Conservation (phyloP, 2,797 vertebrate species). For the Gorsachius magnificus region DNA sequence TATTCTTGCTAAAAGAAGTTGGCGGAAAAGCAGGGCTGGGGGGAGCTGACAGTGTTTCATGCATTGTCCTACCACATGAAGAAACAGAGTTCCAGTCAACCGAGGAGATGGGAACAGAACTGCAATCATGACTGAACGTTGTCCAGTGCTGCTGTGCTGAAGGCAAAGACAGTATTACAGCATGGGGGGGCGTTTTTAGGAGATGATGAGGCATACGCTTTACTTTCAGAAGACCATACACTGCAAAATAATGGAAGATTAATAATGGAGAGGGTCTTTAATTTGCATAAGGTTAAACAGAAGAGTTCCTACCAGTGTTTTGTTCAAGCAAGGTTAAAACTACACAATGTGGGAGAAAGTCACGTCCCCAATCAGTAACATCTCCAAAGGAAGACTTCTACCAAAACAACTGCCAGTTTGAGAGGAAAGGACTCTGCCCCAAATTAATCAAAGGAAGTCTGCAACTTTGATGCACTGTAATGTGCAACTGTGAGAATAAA, state of each 20-base stretch:
- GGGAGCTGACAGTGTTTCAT: background rate
- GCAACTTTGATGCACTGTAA: constrained; percentile 10
- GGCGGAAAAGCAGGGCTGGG: background rate
- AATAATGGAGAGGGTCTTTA: background rate
- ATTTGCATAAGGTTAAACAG: background rate
- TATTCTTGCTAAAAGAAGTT: background rate
- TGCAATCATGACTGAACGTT: background rate
- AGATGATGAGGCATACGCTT: background rate
- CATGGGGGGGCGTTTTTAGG: background rate
- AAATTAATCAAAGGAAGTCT: background rate
- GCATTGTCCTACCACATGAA: constrained; percentile 31
- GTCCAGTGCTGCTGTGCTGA: background rate
- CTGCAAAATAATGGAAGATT: background rate
- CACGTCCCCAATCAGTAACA: background rate
- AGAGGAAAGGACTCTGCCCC: background rate
- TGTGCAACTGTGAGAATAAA: background rate
- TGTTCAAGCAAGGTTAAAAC: background rate
- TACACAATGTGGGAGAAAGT: background rate
- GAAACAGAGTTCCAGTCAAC: background rate
- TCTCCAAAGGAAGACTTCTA: background rate
- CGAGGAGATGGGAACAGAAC: background rate
- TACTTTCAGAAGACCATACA: background rate
- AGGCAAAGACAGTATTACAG: background rate
- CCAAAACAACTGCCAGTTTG: background rate
- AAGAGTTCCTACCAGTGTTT: background rate